Percentiles rank a stretch among this genome's conserved stretches.
Evolutionary conservation across 1,140 invertebrate genomes (phyloP).

Genomic region (Rhynchophorus ferrugineus): DNA sequence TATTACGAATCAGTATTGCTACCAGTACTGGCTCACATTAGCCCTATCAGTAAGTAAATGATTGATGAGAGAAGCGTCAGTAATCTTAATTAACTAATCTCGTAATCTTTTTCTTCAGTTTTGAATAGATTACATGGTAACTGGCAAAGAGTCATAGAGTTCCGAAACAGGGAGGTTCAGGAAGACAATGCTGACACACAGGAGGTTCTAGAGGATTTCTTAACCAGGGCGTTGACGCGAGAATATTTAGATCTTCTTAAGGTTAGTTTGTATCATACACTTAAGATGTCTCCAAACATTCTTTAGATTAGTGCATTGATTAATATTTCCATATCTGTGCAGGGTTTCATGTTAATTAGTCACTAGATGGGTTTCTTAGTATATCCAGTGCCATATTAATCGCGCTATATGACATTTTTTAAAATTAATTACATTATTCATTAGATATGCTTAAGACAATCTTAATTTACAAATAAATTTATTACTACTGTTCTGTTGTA

Average conservation of each 20-base stretch:
- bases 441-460: too few species aligned
- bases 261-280: too few species aligned
- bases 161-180: slow-evolving; percentile 56
- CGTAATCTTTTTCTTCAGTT: slow-evolving; percentile 47
- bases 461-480: too few species aligned
- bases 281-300: too few species aligned
- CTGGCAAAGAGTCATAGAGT: slow-evolving; percentile 75
- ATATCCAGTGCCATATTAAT: too few species aligned
- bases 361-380: too few species aligned
- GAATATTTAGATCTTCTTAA: slow-evolving; percentile 81
- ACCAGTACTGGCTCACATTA: slow-evolving; percentile 67
- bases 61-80: not conserved
- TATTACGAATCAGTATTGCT: slow-evolving; percentile 67
- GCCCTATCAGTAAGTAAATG: slow-evolving; percentile 61
- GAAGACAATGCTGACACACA: slow-evolving; percentile 74
- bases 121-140: slow-evolving; percentile 63
- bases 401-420: too few species aligned
- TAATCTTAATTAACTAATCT: not conserved
- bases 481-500: too few species aligned
- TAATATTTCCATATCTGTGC: too few species aligned
- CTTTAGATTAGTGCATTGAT: too few species aligned
- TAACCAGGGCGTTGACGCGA: slow-evolving; percentile 75
- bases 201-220: slow-evolving; percentile 82
- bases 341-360: too few species aligned
- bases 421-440: too few species aligned